Evolutionary conservation across 2,888 invertebrate species (phyloP), one percentile per base, ranked within the genome.

Genomic region (Drosophila melanocephala): DNA sequence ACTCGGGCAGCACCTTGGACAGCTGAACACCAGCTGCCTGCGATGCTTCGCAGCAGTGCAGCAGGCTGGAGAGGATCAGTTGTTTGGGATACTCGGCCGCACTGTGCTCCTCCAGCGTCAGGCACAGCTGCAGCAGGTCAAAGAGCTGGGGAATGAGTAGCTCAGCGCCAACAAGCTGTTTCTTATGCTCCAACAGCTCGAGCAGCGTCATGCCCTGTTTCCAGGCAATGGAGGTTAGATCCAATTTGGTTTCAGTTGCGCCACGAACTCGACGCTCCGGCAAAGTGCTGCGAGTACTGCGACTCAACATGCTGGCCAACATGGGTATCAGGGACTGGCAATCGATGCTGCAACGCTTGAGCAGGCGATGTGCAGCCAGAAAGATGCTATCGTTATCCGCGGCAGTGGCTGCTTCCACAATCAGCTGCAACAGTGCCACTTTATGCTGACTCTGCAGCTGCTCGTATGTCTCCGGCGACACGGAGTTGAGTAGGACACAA

Each of bases 61-160:
- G 95, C 37, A 98, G 94, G 1, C 96, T 95, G 0, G 97, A 96
- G 0, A 99, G 94, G 28, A 97, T 94, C 22, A 99, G 94, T 91
- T 99, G 98, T 92, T 98, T 98, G 0, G 97, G 95, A 91, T 99
- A 99, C 92, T 99, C 98, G 0, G 97, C 95, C 26, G 96, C 95
- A 2, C 96, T 95, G 87, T 97, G 97, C 79, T 97, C 96, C 87
- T 98, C 97, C 83, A 97, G 96, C 75, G 96, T 95, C 50, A 98
- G 93, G 80, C 97, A 97, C 93, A 95, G 96, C 88, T 96, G 96
- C 19, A 98, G 93, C 56, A 98, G 93, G 69, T 96, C 96, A 91
- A 98, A 98, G 0, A 98, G 93, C 4, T 95, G 91, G 0, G 96
- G 95, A n/a, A 98, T 94, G 53, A 98, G 94, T 0, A 94, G 82